Evolutionary conservation across 2,797 vertebrate genomes (phyloP), one percentile per base, ranked within the genome.

Genomic region (Schizothorax lantsangensis): DNA sequence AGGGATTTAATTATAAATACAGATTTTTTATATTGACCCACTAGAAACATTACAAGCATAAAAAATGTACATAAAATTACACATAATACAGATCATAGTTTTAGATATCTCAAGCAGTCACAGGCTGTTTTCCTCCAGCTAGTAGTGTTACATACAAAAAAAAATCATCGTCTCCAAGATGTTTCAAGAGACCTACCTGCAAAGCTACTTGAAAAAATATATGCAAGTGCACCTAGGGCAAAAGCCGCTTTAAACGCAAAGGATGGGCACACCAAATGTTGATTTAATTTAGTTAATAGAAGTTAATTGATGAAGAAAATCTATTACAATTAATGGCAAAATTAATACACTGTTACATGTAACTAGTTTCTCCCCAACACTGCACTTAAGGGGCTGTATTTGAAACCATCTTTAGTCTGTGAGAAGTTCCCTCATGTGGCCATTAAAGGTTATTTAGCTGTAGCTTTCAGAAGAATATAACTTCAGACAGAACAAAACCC

Each of bases 401-500:
- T 9, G 43, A 81, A 69, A 47, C 43, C 10, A 49, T n/a, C 26
- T 49, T 77, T 30, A 19, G 73, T 52, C 47, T 4, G 15, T 8
- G 3, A 47, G 79, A 64, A 9, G 26, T 68, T 66, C 62, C 43
- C 43, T 81, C 26, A 66, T 30, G 40, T 49, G 64, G 66, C 64
- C 79, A 49, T 81, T 49, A 52, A 21, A 81, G 30, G 19, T 68
- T 64, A 66, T 80, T 80, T 80, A 47, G 2, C 17, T 15, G 43
- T 23, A 47, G 19, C 26, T 68, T 68, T 69, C 43, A 69, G 40
- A n/a, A 47, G 14, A 49, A 52, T 49, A 36, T 47, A 15, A 81
- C 64, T 69, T 81, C 30, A 52, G 21, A 81, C 6, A 26, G 15
- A 81, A 66, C 38, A 81, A 69, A 81, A 69, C 7, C 30, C 45